These are phyloP conservation scores for Subacronicta megacephala DNA, from an alignment of 2,888 invertebrate genomes.

Conservation along the genomic window DNA sequence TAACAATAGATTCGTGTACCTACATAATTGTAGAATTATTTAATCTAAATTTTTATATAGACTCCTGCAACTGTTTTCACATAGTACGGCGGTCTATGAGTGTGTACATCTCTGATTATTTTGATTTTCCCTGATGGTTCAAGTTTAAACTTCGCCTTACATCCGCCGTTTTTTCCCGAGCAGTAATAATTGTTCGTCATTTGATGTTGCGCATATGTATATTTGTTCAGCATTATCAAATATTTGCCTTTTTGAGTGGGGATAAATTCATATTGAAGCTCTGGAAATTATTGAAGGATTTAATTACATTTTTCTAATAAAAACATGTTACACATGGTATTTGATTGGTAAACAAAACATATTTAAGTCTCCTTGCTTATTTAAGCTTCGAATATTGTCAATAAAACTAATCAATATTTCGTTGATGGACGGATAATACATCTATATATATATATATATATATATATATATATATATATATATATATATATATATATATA, in stretches of 20 bases:
- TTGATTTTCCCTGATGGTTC: slow-evolving; percentile 18
- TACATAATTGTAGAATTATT: too few relatives aligned
- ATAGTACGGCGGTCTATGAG: slow-evolving; percentile 46
- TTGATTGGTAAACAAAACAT: too few relatives aligned
- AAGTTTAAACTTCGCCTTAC: slow-evolving; percentile 45
- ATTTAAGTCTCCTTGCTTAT: too few relatives aligned
- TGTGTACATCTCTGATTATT: slow-evolving; percentile 21
- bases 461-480: too few relatives aligned
- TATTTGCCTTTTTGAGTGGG: slow-evolving; percentile 40
- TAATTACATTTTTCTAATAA: too few relatives aligned
- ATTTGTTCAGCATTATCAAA: slow-evolving; percentile 49
- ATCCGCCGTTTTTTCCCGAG: slow-evolving; percentile 46
- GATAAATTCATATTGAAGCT: slow-evolving; percentile 42
- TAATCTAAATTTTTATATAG: neutral
- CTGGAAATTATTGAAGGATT: slow-evolving; percentile 1
- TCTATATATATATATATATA: too few relatives aligned
- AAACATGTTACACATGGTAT: too few relatives aligned
- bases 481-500: too few relatives aligned
- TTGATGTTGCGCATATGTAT: slow-evolving; percentile 51
- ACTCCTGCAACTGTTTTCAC: neutral
- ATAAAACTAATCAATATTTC: too few relatives aligned
- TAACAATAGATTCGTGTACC: too few relatives aligned
- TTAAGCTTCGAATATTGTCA: too few relatives aligned
- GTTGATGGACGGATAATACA: too few relatives aligned
- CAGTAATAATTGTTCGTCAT: slow-evolving; percentile 46